Conservation (phyloP, 1,140 invertebrate genomes). For the Eciton burchellii region DNA sequence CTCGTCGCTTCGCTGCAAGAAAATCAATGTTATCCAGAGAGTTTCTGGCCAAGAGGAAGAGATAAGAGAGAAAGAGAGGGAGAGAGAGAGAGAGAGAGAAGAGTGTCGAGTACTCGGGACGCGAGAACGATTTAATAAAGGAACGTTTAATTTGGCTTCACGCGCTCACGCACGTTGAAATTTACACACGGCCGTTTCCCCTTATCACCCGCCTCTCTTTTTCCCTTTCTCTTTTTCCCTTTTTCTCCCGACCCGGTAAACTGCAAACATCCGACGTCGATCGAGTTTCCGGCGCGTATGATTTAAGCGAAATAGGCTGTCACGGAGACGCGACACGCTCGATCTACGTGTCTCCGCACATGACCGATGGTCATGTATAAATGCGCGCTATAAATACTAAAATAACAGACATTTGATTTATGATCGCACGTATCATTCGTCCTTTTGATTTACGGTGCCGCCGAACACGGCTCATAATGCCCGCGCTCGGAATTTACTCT, state of each 20-base stretch:
- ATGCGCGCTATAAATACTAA: conserved; percentile 67
- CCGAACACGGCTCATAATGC: neutral
- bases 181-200: neutral
- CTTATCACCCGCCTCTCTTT: neutral
- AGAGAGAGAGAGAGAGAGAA: too few species aligned
- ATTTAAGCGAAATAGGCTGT: conserved; percentile 56
- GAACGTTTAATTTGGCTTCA: conserved; percentile 5
- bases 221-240: neutral
- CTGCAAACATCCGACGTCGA: conserved; percentile 11
- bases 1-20: conserved; percentile 15
- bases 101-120: neutral
- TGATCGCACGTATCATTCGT: conserved; percentile 39
- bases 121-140: conserved; percentile 34
- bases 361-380: conserved; percentile 59
- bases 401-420: conserved; percentile 71
- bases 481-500: conserved; percentile 56
- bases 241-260: neutral
- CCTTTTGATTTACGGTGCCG: conserved; percentile 62
- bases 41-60: conserved; percentile 14
- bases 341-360: conserved; percentile 47
- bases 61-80: conserved; percentile 1
- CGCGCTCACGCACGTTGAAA: neutral
- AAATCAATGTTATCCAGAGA: conserved; percentile 59
- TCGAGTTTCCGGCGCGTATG: conserved; percentile 37
- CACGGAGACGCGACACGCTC: neutral